A percentile compares a stretch with the other conserved stretches of the same genome.
phyloP scores from a whole-genome alignment of 1,140 invertebrate genomes.

The Phymorhynchus buccinoides region DNA sequence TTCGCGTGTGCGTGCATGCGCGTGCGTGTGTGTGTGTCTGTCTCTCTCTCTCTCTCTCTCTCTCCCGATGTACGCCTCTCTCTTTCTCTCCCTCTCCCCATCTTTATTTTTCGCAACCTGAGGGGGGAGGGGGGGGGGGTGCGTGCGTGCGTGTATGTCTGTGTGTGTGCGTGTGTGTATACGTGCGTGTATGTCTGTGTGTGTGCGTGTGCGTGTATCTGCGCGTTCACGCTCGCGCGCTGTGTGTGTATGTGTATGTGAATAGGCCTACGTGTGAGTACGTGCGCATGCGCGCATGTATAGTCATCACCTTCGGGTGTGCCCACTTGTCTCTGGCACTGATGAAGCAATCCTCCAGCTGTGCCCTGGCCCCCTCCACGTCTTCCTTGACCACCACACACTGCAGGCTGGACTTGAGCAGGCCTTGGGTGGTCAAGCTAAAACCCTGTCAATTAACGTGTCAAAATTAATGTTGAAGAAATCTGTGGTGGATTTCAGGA shows the following conservation, averaged over 20 bases:
- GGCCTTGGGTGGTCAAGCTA: slow-evolving; percentile 38
- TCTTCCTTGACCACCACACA: slow-evolving; percentile 51
- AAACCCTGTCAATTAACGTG: too few relatives aligned
- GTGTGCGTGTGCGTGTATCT: too few relatives aligned
- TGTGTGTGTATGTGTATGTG: too few relatives aligned
- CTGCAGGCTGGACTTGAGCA: slow-evolving; percentile 51
- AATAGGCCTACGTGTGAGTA: too few relatives aligned
- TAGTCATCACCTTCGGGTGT: slow-evolving; percentile 42
- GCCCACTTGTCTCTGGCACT: slow-evolving; percentile 50
- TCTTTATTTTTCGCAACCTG: too few relatives aligned
- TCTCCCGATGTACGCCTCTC: too few relatives aligned
- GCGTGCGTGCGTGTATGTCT: background rate
- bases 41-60: background rate
- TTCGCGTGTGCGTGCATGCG: background rate
- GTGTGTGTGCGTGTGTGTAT: background rate
- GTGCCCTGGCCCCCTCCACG: slow-evolving; percentile 21
- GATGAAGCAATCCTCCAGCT: slow-evolving; percentile 49
- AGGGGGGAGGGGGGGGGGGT: too few relatives aligned
- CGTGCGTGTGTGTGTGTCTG: background rate
- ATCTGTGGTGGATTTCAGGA: slow-evolving; percentile 46
- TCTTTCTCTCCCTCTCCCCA: too few relatives aligned
- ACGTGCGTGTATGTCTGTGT: too few relatives aligned
- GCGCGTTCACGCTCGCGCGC: too few relatives aligned
- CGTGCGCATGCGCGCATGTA: background rate
- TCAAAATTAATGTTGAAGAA: too few relatives aligned